These are phyloP conservation scores for Anolis apletophallus DNA, from an alignment of 2,797 vertebrate genomes.

Conservation along the genomic window DNA sequence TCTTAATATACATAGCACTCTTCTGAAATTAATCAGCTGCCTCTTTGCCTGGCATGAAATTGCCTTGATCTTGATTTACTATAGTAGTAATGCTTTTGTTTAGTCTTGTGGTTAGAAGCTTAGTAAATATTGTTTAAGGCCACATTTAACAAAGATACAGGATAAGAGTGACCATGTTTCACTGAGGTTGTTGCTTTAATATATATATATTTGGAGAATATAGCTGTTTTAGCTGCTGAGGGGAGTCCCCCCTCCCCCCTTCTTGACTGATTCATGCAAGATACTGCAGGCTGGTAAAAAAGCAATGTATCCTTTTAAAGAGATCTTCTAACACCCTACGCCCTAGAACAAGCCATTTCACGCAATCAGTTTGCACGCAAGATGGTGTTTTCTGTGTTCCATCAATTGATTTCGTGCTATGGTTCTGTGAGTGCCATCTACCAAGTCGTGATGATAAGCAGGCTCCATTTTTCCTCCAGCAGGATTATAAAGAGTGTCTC, in stretches of 20 bases:
- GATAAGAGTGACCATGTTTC: conserved; percentile 63
- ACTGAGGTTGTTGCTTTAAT: conserved; percentile 34
- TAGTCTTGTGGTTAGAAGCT: conserved; percentile 76
- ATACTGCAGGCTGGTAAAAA: background rate
- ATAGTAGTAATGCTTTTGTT: conserved; percentile 76
- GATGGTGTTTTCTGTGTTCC: background rate
- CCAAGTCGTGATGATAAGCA: background rate
- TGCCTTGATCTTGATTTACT: conserved; percentile 79
- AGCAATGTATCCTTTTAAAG: background rate
- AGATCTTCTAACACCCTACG: background rate
- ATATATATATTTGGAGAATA: conserved; percentile 25
- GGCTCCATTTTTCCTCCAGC: no score
- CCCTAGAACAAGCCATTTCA: background rate
- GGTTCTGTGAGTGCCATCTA: background rate
- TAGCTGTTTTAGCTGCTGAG: conserved; percentile 27
- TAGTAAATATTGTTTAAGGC: conserved; percentile 76
- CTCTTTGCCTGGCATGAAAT: conserved; percentile 74
- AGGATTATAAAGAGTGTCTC: background rate
- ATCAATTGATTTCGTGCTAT: background rate
- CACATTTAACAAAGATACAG: conserved; percentile 66
- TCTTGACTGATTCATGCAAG: conserved; percentile 57
- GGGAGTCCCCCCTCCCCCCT: background rate
- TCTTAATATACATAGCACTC: conserved; percentile 72
- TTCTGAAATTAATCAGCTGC: conserved; percentile 69
- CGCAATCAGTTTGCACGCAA: background rate